phyloP scores from a whole-genome alignment of 2,797 vertebrate species.

The Lepidocolaptes lacrymiger region DNA sequence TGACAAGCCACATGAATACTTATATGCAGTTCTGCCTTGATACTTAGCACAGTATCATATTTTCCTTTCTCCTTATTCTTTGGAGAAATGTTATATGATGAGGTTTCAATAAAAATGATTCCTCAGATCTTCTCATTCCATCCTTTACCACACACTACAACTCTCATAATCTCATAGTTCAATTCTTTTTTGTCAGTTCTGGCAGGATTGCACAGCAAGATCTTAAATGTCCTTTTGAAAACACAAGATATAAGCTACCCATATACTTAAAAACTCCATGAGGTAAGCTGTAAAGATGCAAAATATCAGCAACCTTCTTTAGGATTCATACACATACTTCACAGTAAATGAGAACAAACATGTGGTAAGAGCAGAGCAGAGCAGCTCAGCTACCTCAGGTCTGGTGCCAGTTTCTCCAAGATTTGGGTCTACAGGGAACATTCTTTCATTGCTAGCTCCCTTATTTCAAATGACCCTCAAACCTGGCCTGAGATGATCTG shows the following conservation, averaged over 20 bases:
- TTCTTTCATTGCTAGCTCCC: not conserved
- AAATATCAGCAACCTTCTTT: not conserved
- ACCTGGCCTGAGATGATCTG: not conserved
- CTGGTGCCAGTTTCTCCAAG: not conserved
- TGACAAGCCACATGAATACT: not conserved
- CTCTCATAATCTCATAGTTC: not conserved
- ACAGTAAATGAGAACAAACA: not conserved
- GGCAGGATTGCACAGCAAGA: not conserved
- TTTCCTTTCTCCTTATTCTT: not conserved
- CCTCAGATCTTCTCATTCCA: not conserved
- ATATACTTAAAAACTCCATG: not conserved
- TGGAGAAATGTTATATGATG: not conserved
- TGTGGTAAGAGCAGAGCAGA: not conserved
- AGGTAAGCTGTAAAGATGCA: not conserved
- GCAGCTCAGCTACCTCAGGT: not conserved
- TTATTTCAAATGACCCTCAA: not conserved
- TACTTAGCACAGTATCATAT: not conserved
- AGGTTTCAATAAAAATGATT: not conserved
- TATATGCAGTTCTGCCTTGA: not conserved
- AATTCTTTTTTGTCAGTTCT: not conserved
- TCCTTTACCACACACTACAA: not conserved
- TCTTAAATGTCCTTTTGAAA: not conserved
- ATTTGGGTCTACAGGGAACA: not conserved
- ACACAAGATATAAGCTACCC: not conserved
- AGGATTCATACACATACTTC: not conserved